phyloP scores from a whole-genome alignment of 2,888 invertebrate species.

The Leucania comma region DNA sequence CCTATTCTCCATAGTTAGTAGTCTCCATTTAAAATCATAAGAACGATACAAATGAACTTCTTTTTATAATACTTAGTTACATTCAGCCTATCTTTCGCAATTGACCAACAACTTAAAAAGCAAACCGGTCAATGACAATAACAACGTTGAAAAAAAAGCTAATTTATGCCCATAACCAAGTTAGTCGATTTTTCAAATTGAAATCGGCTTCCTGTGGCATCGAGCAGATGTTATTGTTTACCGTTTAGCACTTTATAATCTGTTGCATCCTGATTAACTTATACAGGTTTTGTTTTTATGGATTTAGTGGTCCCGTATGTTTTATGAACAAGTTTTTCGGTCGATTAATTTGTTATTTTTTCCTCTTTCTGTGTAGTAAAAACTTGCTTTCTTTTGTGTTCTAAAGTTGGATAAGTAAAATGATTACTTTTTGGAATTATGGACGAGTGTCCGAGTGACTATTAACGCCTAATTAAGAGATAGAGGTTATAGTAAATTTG shows the following conservation, averaged over 20 bases:
- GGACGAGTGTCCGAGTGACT: background rate
- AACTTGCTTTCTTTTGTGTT: background rate
- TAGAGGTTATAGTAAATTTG: background rate
- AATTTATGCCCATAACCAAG: slow-evolving; percentile 43
- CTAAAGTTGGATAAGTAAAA: background rate
- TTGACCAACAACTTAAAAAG: slow-evolving; percentile 13
- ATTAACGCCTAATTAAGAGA: no score
- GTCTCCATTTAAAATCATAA: background rate
- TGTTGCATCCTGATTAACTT: slow-evolving; percentile 51
- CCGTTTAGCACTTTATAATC: slow-evolving; percentile 50
- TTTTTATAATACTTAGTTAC: slow-evolving; percentile 4
- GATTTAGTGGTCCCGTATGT: slow-evolving; percentile 29
- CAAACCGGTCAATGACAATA: slow-evolving; percentile 38
- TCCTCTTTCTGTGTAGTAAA: background rate
- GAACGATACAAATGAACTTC: background rate
- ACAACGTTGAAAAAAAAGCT: slow-evolving; percentile 13
- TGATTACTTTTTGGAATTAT: background rate
- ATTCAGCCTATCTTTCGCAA: slow-evolving; percentile 10
- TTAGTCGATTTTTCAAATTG: slow-evolving; percentile 59
- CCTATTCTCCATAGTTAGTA: background rate
- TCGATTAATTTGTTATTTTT: no score
- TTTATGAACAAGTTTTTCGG: background rate
- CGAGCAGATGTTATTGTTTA: slow-evolving; percentile 62
- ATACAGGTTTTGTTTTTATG: slow-evolving; percentile 33
- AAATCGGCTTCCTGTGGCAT: slow-evolving; percentile 46